Percentiles rank a stretch among this genome's conserved stretches.
These are phyloP conservation scores for Centropyge bicolor DNA, from an alignment of 2,797 vertebrate genomes.

Conservation along the genomic window DNA sequence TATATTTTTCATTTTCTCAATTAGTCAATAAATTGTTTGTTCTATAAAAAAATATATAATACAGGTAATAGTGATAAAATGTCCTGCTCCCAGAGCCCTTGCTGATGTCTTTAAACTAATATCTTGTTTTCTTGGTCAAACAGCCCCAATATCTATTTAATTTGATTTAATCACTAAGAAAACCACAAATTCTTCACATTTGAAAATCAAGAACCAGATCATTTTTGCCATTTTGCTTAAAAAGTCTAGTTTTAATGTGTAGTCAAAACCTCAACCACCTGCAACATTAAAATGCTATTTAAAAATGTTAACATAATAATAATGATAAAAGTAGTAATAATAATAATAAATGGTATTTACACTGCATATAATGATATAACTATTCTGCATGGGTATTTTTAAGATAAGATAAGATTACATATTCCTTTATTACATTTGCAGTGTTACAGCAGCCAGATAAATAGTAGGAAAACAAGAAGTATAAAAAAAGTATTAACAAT, in stretches of 20 bases:
- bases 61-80: not conserved
- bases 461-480: too few relatives aligned
- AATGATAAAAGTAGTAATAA: not conserved
- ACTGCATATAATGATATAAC: not conserved
- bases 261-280: not conserved
- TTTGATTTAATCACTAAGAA: not conserved
- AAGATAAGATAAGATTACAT: too few relatives aligned
- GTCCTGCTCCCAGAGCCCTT: not conserved
- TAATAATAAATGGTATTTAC: not conserved
- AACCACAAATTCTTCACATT: not conserved
- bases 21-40: not conserved
- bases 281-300: not conserved
- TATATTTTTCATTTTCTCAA: not conserved
- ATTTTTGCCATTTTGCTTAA: not conserved
- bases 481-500: too few relatives aligned
- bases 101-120: not conserved
- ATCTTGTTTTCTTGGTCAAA: not conserved
- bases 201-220: not conserved
- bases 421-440: too few relatives aligned
- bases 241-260: not conserved
- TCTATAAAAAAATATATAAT: slow-evolving; percentile 6
- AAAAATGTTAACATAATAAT: not conserved
- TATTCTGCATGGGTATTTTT: not conserved
- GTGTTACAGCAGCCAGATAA: too few relatives aligned
- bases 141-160: not conserved